Evolutionary conservation across 2,113 vertebrate genomes (phyloP), one percentile per base, ranked within the genome.

Genomic region (Pangasianodon hypophthalmus): DNA sequence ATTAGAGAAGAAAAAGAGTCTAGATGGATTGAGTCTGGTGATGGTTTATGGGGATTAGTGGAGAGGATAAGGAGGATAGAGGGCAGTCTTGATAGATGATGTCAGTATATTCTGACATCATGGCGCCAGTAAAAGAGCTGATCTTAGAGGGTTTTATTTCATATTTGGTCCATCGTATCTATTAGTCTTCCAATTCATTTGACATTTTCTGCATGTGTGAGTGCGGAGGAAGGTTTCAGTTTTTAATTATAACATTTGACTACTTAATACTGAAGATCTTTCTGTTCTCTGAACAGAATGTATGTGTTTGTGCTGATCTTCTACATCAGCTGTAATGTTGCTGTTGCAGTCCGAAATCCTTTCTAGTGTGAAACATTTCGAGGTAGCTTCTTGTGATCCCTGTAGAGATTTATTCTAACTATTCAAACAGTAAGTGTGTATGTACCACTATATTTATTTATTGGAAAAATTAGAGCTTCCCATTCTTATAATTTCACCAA

Each of bases 61-160:
- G 50, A 41, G 67, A 41, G 67, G 84, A 52, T 50, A 7, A 37
- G 48, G 67, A 56, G 50, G 84, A 56, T 82, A 24, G 9, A 83
- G 37, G 69, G 16, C 73, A 52, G 21, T 48, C 80, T 14, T 88
- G 60, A 88, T 77, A 75, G 85, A 91, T 83, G 82, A 71, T 24
- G 62, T 60, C 48, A 54, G 19, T 18, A 44, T 88, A 46, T 86
- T 37, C 29, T 89, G 88, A 87, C 86, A 84, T 85, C 79, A 64
- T 87, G 81, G 75, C n/a, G 50, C 87, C 89, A 87, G 44, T 84
- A 58, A 54, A 62, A 84, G 87, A 87, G 62, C 77, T 56, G 44
- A 58, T 86, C 69, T 85, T 87, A 73, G 85, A 92, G 86, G 80
- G 56, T 60, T 90, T 88, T 90, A 90, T 89, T 90, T 90, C 79